phyloP scores from a whole-genome alignment of 2,888 invertebrate genomes.

The Ecliptopera silaceata region DNA sequence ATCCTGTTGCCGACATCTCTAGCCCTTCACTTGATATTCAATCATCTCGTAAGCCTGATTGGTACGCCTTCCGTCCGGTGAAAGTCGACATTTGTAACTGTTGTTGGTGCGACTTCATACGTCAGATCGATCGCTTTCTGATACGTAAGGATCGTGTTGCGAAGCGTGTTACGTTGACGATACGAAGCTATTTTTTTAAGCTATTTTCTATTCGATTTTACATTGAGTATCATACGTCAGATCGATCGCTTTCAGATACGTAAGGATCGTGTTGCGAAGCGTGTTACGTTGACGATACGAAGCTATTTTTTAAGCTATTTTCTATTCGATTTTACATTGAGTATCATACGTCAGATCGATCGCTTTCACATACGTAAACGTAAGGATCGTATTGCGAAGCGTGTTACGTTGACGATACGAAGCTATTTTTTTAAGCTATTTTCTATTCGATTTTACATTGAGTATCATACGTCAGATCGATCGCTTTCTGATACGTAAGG shows the following conservation, averaged over 20 bases:
- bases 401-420: too few species aligned
- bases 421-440: too few species aligned
- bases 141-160: constrained; percentile 8
- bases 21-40: constrained; percentile 45
- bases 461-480: constrained; percentile 48
- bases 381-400: constrained; percentile 13
- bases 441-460: too few species aligned
- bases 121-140: constrained; percentile 43
- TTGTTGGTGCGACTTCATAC: constrained; percentile 58
- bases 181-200: too few species aligned
- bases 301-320: too few species aligned
- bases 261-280: too few species aligned
- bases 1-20: constrained; percentile 49
- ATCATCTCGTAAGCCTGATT: constrained; percentile 57
- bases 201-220: too few species aligned
- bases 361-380: constrained; percentile 36
- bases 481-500: constrained; percentile 34
- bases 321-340: neutral
- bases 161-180: constrained; percentile 18
- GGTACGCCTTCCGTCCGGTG: constrained; percentile 69
- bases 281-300: constrained; percentile 1
- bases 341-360: constrained; percentile 43
- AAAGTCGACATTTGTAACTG: constrained; percentile 62
- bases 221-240: too few species aligned
- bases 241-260: too few species aligned